Percentiles rank a stretch among this genome's conserved stretches.
Evolutionary conservation across 2,797 vertebrate genomes (phyloP).

Genomic region (Amphiprion clarkii): DNA sequence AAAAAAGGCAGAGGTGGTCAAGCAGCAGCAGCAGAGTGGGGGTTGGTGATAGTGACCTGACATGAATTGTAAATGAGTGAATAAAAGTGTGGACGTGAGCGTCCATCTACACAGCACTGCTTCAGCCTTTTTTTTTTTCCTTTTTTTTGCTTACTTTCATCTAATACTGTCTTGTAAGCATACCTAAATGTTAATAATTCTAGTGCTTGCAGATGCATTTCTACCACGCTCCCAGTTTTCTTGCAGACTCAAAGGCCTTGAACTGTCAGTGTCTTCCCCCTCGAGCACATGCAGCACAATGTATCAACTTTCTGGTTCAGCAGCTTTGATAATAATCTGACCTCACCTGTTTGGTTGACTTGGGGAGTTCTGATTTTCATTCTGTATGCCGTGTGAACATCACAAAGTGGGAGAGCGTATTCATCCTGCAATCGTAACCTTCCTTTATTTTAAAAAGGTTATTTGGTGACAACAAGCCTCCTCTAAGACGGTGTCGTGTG

Average conservation of each 20-base stretch:
- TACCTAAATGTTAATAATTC: slow-evolving; percentile 85
- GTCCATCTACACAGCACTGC: slow-evolving; percentile 69
- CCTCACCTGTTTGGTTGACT: slow-evolving; percentile 83
- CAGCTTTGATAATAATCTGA: slow-evolving; percentile 88
- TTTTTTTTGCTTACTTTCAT: slow-evolving; percentile 83
- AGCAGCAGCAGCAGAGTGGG: slow-evolving; percentile 35
- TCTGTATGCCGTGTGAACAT: slow-evolving; percentile 54
- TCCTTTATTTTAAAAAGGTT: slow-evolving; percentile 56
- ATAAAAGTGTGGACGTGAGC: slow-evolving; percentile 68
- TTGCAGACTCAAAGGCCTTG: slow-evolving; percentile 85
- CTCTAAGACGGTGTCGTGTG: slow-evolving; percentile 43
- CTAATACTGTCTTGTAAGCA: slow-evolving; percentile 87
- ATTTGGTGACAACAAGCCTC: slow-evolving; percentile 52
- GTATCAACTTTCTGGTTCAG: slow-evolving; percentile 85
- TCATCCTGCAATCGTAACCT: slow-evolving; percentile 41
- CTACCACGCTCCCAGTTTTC: slow-evolving; percentile 69
- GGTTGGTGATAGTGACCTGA: slow-evolving; percentile 54
- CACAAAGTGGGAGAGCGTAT: slow-evolving; percentile 46
- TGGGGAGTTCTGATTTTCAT: slow-evolving; percentile 68
- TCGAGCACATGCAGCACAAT: slow-evolving; percentile 67
- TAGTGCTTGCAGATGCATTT: slow-evolving; percentile 82
- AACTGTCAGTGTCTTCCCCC: slow-evolving; percentile 85
- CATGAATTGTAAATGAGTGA: slow-evolving; percentile 81
- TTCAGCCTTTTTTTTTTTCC: slow-evolving; percentile 57
- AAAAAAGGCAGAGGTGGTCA: slow-evolving; percentile 43